These are phyloP conservation scores for Oenanthe melanoleuca DNA, from an alignment of 2,113 vertebrate species.

Conservation along the genomic window DNA sequence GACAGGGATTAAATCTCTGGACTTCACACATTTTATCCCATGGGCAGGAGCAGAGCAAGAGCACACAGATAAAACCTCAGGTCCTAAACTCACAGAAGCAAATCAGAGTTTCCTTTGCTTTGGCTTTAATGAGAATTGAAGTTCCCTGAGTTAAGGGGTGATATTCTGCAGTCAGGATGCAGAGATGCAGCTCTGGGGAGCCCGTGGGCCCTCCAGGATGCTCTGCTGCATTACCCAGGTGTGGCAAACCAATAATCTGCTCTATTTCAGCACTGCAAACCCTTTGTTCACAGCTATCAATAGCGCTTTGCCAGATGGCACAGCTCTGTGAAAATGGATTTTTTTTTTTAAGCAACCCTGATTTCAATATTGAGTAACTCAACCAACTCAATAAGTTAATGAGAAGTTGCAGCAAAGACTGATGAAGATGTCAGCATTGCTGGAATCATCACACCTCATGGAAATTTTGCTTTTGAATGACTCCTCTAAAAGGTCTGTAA, in stretches of 20 bases:
- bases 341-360: neutral
- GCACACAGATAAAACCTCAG: neutral
- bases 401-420: neutral
- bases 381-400: neutral
- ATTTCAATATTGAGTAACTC: neutral
- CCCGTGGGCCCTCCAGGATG: neutral
- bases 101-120: neutral
- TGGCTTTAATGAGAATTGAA: neutral
- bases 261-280: neutral
- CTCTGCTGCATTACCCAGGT: neutral
- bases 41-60: neutral
- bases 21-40: neutral
- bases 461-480: neutral
- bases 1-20: neutral
- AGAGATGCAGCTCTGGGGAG: neutral
- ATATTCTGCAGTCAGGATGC: neutral
- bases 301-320: neutral
- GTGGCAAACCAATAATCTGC: neutral
- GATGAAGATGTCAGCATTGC: neutral
- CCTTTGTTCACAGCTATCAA: neutral
- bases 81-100: neutral
- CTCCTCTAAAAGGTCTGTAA: neutral
- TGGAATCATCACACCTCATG: neutral
- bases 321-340: neutral
- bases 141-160: neutral